Conservation (phyloP, 2,888 invertebrate genomes). For the Drosophila barbarae region DNA sequence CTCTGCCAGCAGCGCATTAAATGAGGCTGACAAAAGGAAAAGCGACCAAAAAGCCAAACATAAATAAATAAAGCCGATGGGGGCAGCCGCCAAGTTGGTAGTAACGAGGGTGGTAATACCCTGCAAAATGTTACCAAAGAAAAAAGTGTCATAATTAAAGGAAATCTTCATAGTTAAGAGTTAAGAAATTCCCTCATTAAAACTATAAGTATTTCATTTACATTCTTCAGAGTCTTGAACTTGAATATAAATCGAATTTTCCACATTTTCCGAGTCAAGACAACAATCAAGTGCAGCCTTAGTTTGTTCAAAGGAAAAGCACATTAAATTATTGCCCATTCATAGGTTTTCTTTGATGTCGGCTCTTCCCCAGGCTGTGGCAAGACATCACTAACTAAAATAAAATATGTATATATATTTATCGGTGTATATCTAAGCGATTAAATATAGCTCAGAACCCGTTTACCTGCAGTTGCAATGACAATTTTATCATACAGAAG, state of each 20-base stretch:
- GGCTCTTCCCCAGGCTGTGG: constrained; percentile 8
- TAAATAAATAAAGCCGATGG: constrained; percentile 24
- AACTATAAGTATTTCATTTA: neutral
- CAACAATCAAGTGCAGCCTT: neutral
- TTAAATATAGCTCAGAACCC: constrained; percentile 13
- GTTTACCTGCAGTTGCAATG: constrained; percentile 13
- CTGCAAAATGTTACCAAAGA: neutral
- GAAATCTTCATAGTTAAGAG: neutral
- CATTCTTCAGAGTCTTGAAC: neutral
- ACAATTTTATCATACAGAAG: neutral
- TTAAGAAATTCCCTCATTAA: too few species aligned
- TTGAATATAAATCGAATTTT: neutral
- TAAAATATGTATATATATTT: constrained; percentile 1
- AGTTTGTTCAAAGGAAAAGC: neutral
- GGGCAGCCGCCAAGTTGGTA: neutral
- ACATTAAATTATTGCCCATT: constrained; percentile 34
- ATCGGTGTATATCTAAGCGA: neutral
- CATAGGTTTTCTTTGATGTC: constrained; percentile 31
- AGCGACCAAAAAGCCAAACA: constrained; percentile 27
- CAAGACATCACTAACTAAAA: constrained; percentile 29
- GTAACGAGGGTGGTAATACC: constrained; percentile 10
- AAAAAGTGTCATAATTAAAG: neutral
- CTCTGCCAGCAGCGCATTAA: constrained; percentile 53
- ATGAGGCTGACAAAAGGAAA: constrained; percentile 60
- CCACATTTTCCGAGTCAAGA: neutral